These are phyloP conservation scores for Drosophila recens DNA, from an alignment of 2,888 invertebrate species.

Conservation along the genomic window DNA sequence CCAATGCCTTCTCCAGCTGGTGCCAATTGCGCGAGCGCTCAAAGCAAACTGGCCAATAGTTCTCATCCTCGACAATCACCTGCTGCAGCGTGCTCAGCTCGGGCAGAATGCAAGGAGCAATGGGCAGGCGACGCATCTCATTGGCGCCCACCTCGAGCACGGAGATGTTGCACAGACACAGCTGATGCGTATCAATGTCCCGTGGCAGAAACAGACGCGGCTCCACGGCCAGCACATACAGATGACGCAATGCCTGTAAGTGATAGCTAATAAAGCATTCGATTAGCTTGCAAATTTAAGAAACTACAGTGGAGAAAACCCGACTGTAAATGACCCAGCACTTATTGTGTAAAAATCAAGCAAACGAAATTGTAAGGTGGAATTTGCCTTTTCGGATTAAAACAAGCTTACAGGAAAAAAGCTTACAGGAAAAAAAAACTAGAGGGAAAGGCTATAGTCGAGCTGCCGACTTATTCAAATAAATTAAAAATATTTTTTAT, in stretches of 20 bases:
- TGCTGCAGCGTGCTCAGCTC: slow-evolving; percentile 91
- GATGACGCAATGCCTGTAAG: slow-evolving; percentile 97
- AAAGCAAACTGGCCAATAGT: slow-evolving; percentile 96
- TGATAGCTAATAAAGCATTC: slow-evolving; percentile 90
- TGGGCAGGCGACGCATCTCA: slow-evolving; percentile 86
- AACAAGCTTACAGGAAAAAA: no score
- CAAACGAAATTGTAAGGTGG: no score
- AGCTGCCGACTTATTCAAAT: no score
- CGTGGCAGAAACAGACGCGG: slow-evolving; percentile 94
- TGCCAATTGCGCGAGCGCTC: slow-evolving; percentile 94
- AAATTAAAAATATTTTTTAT: no score
- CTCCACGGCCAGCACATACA: slow-evolving; percentile 97
- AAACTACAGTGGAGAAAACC: not conserved
- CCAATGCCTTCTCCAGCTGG: slow-evolving; percentile 90
- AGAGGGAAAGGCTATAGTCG: no score
- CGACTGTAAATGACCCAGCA: not conserved
- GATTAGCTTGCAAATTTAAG: not conserved
- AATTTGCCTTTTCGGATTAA: no score
- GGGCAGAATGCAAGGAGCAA: slow-evolving; percentile 95
- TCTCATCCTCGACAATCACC: slow-evolving; percentile 92
- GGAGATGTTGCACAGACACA: slow-evolving; percentile 93
- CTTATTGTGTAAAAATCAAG: no score
- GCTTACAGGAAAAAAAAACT: no score
- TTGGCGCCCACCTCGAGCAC: slow-evolving; percentile 86
- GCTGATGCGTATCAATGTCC: slow-evolving; percentile 92